Conservation (phyloP, 2,888 invertebrate species). For the Steinernema scapterisci region DNA sequence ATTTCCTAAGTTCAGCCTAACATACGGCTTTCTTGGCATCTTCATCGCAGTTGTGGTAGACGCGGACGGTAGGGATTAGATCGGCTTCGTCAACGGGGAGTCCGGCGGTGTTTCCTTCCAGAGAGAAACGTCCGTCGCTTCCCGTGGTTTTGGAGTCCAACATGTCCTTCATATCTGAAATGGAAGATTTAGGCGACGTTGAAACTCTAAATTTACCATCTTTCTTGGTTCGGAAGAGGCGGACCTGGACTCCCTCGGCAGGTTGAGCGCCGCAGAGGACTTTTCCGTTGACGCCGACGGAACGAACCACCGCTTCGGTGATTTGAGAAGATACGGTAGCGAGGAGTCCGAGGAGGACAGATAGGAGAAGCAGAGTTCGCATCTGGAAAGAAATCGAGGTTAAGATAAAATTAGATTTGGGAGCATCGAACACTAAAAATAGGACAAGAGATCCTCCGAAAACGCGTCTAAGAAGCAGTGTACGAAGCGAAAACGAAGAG, state of each 20-base stretch:
- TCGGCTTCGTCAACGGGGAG: neutral
- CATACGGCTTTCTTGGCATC: constrained; percentile 18
- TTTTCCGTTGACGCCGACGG: constrained; percentile 8
- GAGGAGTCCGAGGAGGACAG: neutral
- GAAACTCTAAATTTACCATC: neutral
- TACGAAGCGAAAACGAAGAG: no score
- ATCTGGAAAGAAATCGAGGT: no score
- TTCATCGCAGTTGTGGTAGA: constrained; percentile 29
- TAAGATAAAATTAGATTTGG: no score
- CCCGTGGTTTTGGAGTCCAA: constrained; percentile 14
- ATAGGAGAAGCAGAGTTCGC: neutral
- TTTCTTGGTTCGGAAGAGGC: constrained; percentile 13
- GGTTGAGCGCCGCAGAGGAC: constrained; percentile 3
- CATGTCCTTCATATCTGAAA: constrained; percentile 9
- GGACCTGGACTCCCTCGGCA: constrained; percentile 6
- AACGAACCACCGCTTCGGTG: neutral
- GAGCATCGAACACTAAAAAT: no score
- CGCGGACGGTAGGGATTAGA: constrained; percentile 13
- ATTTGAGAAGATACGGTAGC: neutral
- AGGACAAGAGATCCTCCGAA: no score
- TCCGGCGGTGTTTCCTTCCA: constrained; percentile 24
- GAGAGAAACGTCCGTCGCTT: neutral
- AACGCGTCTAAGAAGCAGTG: no score
- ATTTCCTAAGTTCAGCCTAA: neutral
- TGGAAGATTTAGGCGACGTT: neutral